Base-by-base conservation (phyloP, 2,113 vertebrate genomes). In the Cranoglanis bouderius region DNA sequence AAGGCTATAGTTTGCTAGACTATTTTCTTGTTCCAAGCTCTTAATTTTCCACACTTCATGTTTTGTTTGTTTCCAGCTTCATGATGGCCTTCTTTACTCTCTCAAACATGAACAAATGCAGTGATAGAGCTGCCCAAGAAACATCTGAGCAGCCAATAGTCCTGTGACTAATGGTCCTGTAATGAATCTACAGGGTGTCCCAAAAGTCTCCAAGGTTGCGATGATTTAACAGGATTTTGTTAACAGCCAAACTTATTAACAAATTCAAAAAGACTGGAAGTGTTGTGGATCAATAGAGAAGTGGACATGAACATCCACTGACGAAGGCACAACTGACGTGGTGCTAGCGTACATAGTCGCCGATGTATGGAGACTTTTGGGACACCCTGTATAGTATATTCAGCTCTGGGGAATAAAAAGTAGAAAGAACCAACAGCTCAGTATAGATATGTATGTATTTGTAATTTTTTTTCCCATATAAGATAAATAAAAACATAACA, bases 401-500 rank as follows among this genome's bases (percentile, higher is more conserved):
- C 43, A 81, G 13, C n/a, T 53, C n/a, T 51, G 1, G 13, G 35
- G 63, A 18, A 57, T 40, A 53, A 65, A 84, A 51, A 55, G n/a
- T 26, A 82, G 65, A 67, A 81, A 70, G 8, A 55, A 49, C 8
- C 43, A 74, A n/a, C 35, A 90, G 24, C 26, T 84, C 72, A 51
- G 84, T 87, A 89, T 89, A 92, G 89, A 91, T 90, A 92, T 90
- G 88, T 88, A 92, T 92, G 89, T 92, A 91, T 93, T 91, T 93
- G 92, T 89, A 92, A 88, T 87, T 89, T 92, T 83, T 91, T 75
- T 88, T 91, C 87, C 87, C 88, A 94, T 92, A 93, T 88, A 93
- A 92, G 92, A 92, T 92, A 92, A 93, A 94, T 92, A 92, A 93
- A 93, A 91, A 90, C 87, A 81, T 92, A 91, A 91, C 92, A 94